A percentile compares a stretch with the other conserved stretches of the same genome.
Evolutionary conservation across 1,140 invertebrate species (phyloP).

Genomic region (Drosophila equinoxialis): DNA sequence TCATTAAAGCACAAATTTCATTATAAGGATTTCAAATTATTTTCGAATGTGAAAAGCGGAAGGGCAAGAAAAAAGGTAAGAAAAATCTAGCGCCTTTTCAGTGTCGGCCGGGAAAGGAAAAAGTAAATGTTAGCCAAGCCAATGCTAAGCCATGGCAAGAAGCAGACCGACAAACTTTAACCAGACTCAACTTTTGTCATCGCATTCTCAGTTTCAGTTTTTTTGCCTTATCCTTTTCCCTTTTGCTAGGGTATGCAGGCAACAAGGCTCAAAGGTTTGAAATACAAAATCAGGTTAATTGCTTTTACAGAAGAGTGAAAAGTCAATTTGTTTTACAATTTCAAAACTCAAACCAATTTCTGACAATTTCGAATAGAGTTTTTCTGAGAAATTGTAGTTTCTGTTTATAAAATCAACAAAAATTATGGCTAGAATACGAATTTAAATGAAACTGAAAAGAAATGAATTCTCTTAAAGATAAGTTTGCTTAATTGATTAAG

Average conservation of each 20-base stretch:
- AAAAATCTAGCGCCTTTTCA: conserved; percentile 27
- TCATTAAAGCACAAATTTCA: background rate
- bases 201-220: conserved; percentile 55
- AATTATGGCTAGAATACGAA: too few species aligned
- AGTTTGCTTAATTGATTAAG: too few species aligned
- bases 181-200: conserved; percentile 77
- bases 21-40: background rate
- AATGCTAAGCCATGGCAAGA: conserved; percentile 8
- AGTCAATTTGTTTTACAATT: too few species aligned
- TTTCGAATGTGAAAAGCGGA: too few species aligned
- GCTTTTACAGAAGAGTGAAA: too few species aligned
- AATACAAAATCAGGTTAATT: too few species aligned
- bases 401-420: too few species aligned
- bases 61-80: background rate
- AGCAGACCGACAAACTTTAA: conserved; percentile 64
- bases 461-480: too few species aligned
- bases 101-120: background rate
- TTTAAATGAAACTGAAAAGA: too few species aligned
- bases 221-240: background rate
- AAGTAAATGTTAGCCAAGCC: conserved; percentile 12
- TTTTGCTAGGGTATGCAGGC: background rate
- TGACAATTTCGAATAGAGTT: too few species aligned
- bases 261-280: background rate
- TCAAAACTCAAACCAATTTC: too few species aligned
- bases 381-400: too few species aligned